Conservation (phyloP, 2,888 invertebrate species). For the Parapristionchus giblindavisi region DNA sequence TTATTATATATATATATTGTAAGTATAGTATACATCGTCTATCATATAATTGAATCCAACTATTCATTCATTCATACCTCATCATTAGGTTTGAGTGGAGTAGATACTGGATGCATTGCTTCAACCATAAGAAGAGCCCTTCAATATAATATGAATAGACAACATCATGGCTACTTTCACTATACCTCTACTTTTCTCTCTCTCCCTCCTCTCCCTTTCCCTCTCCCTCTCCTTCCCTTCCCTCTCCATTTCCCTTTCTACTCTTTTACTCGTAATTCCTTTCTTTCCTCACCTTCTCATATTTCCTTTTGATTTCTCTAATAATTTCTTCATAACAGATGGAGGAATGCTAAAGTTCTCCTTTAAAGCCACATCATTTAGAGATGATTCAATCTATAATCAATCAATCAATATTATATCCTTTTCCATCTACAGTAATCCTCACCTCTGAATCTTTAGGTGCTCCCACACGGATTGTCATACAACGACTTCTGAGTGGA, state of each 20-base stretch:
- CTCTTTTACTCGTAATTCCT: not conserved
- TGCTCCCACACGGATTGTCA: conserved; percentile 89
- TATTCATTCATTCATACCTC: conserved; percentile 1
- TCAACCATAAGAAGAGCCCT: conserved; percentile 29
- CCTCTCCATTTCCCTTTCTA: too few species aligned
- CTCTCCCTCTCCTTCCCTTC: too few species aligned
- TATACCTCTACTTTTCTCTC: too few species aligned
- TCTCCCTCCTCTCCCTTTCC: too few species aligned
- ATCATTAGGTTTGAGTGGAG: not conserved
- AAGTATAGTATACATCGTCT: too few species aligned
- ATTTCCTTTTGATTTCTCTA: conserved; percentile 85
- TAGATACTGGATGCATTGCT: not conserved
- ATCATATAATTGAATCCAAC: too few species aligned
- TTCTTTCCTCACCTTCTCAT: conserved; percentile 74
- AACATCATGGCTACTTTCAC: too few species aligned
- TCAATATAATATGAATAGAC: not conserved
- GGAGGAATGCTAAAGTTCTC: conserved; percentile 54
- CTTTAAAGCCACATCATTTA: conserved; percentile 47
- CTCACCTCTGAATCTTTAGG: conserved; percentile 82
- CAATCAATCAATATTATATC: not conserved
- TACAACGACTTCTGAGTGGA: conserved; percentile 93
- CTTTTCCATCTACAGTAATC: not conserved
- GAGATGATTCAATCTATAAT: conserved; percentile 41
- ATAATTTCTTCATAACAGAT: conserved; percentile 44
- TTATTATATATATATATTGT: not conserved